Base-by-base conservation (phyloP, 2,113 vertebrate species). In the Mesembrinibis cayennensis region DNA sequence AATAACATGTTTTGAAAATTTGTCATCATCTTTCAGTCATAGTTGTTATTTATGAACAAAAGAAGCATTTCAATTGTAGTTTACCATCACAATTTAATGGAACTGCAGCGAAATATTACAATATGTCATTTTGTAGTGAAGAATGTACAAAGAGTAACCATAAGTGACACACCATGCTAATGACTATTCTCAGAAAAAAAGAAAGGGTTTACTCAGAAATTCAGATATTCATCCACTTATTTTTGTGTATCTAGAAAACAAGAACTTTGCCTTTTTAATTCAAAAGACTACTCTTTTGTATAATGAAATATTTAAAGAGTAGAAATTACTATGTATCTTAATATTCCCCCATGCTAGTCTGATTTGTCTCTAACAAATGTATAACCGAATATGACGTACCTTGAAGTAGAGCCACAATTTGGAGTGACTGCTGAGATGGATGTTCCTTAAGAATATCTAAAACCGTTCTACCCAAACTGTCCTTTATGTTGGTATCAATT, bases 391-490 rank as follows among this genome's bases (percentile, higher is more conserved):
- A 65, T 13, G 34, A 58, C 93, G 97, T 98, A 99, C 99, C 99
- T 98, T 99, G 99, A 95, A 99, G 99, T 36, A 99, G 98, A 85
- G 99, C 98, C 19, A 98, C 99, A 97, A 99, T 99, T 98, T 99
- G 99, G 85, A 99, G 99, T 87, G 99, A 99, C 92, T 99, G 99
- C 81, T 99, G 98, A 71, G 99, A 99, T 29, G 99, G 99, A 94
- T 99, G 99, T 91, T 99, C 99, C 97, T 98, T 99, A 94, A 99
- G 98, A 95, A 99, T 98, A 94, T 99, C 99, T 97, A 99, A 98
- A 90, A 99, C 99, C 0, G 99, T 99, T 98, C 99, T 99, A 38
- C 99, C 99, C 92, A 98, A 98, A 90, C 97, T 98, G 97, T 99
- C 99, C 95, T 98, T 98, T 96, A 99, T 99, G 97, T 98, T 98